Conservation (phyloP, 2,888 invertebrate genomes). For the Mythimna ferrago region DNA sequence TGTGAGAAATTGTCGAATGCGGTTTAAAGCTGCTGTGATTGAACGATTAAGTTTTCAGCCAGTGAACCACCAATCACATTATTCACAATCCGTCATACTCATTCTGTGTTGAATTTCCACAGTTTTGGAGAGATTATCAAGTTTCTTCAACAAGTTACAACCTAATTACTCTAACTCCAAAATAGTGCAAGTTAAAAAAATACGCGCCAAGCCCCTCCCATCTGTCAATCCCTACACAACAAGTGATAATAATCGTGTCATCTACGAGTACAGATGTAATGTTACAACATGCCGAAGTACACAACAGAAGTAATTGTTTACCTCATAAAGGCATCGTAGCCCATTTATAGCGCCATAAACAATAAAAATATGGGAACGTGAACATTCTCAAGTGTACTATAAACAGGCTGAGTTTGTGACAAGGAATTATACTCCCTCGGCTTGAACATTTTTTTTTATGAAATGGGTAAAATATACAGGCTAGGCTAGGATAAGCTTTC, state of each 20-base stretch:
- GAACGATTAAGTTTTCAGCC: too few relatives aligned
- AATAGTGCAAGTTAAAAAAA: neutral
- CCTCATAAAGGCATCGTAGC: conserved; percentile 26
- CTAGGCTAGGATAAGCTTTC: too few relatives aligned
- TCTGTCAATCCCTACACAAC: conserved; percentile 24
- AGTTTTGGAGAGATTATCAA: too few relatives aligned
- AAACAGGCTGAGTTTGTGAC: neutral
- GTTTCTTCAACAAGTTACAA: neutral
- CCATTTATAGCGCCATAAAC: conserved; percentile 27
- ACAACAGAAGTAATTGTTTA: conserved; percentile 35
- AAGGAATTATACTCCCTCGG: neutral
- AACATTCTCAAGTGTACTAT: conserved; percentile 18
- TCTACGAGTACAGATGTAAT: conserved; percentile 12
- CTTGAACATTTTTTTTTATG: neutral
- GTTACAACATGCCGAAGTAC: conserved; percentile 19
- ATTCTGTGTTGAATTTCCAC: too few relatives aligned
- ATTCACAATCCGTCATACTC: too few relatives aligned
- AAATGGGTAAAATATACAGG: too few relatives aligned
- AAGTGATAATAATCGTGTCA: conserved; percentile 8
- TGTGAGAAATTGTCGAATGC: too few relatives aligned
- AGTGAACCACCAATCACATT: too few relatives aligned
- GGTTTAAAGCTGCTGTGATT: too few relatives aligned
- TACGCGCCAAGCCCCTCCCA: neutral
- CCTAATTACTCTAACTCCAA: neutral
- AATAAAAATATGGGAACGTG: conserved; percentile 25